Conservation (phyloP, 2,888 invertebrate species). For the Microctonus brassicae region DNA sequence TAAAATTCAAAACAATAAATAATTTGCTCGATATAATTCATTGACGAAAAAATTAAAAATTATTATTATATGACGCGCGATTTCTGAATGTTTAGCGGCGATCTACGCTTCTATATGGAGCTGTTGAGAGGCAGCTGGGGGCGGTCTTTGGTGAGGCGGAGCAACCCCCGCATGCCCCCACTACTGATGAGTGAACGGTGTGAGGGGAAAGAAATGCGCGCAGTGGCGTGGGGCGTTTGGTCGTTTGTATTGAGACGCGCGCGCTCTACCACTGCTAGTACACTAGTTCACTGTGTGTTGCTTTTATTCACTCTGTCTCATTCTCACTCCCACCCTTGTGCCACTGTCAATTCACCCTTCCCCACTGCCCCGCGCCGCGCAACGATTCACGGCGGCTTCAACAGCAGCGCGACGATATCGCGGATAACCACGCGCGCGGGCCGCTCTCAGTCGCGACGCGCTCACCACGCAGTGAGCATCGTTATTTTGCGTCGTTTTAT, state of each 20-base stretch:
- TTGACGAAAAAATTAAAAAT: neutral
- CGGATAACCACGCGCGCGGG: slow-evolving; percentile 61
- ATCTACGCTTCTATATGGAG: slow-evolving; percentile 34
- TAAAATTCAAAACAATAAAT: no score
- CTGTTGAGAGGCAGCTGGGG: slow-evolving; percentile 56
- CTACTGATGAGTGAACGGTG: slow-evolving; percentile 53
- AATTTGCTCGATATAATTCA: no score
- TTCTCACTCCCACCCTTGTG: slow-evolving; percentile 47
- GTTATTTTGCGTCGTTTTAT: slow-evolving; percentile 41
- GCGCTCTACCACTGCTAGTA: slow-evolving; percentile 11
- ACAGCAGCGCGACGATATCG: slow-evolving; percentile 49
- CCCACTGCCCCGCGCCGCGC: slow-evolving; percentile 47
- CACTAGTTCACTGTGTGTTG: neutral
- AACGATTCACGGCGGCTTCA: slow-evolving; percentile 19
- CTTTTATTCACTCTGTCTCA: slow-evolving; percentile 45
- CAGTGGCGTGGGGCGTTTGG: slow-evolving; percentile 53
- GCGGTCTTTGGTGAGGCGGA: slow-evolving; percentile 52
- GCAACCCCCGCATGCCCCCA: slow-evolving; percentile 30
- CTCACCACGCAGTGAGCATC: slow-evolving; percentile 68
- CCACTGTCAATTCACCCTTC: slow-evolving; percentile 32
- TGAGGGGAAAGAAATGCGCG: slow-evolving; percentile 46
- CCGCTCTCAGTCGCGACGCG: slow-evolving; percentile 69
- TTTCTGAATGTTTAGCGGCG: slow-evolving; percentile 22
- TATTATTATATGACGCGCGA: neutral
- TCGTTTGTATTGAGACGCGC: slow-evolving; percentile 38